phyloP scores from a whole-genome alignment of 37 sponge, comb jelly and placozoan species.

The Hormiphora californensis region DNA sequence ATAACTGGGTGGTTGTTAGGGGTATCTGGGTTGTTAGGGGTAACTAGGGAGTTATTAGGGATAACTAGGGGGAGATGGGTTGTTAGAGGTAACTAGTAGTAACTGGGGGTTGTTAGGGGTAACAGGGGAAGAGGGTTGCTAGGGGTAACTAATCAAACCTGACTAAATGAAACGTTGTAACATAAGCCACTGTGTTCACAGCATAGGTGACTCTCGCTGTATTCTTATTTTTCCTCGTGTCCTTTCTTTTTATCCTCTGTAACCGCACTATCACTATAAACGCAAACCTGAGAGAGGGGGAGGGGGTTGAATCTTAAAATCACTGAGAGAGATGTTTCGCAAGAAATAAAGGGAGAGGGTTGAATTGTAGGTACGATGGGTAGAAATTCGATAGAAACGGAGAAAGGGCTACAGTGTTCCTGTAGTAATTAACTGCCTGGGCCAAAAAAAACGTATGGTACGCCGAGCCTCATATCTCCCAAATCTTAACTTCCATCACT shows the following conservation, averaged over 20 bases:
- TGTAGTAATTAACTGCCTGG: no score
- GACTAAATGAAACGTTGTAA: not conserved
- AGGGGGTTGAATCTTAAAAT: no score
- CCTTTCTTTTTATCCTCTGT: not conserved
- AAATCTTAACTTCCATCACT: no score
- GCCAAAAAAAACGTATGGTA: no score
- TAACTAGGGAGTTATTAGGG: not conserved
- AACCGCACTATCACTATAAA: not conserved
- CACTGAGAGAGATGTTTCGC: no score
- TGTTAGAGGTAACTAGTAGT: not conserved
- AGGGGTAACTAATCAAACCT: not conserved
- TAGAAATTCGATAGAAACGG: no score
- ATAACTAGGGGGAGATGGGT: no score
- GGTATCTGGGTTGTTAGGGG: not conserved
- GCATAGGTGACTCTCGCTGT: slow-evolving; percentile 32
- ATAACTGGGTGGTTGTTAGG: not conserved
- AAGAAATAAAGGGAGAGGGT: no score
- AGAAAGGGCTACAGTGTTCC: no score
- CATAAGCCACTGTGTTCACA: not conserved
- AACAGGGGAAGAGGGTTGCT: not conserved
- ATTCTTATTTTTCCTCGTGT: not conserved
- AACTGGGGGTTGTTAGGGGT: not conserved
- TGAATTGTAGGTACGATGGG: no score
- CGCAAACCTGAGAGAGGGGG: not conserved
- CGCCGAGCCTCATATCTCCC: no score